These are phyloP conservation scores for Aleadryas rufinucha DNA, from an alignment of 2,113 vertebrate species.

Conservation along the genomic window DNA sequence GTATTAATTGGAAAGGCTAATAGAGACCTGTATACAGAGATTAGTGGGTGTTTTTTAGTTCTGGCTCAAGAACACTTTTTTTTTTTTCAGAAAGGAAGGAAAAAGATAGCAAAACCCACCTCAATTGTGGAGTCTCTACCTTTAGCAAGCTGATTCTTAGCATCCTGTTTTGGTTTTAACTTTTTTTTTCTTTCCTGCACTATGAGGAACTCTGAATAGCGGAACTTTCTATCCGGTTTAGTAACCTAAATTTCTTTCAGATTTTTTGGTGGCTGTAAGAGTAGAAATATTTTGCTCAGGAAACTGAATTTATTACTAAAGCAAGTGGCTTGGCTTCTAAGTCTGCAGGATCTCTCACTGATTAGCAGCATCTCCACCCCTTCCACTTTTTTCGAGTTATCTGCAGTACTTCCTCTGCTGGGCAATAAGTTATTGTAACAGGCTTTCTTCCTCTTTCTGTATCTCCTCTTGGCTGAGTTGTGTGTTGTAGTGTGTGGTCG, in stretches of 20 bases:
- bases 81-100: neutral
- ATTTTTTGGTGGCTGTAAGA: neutral
- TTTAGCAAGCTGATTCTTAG: constrained; percentile 22
- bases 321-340: neutral
- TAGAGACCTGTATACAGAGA: neutral
- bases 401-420: constrained; percentile 44
- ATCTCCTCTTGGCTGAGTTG: neutral
- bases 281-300: neutral
- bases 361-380: neutral
- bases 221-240: neutral
- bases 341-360: neutral
- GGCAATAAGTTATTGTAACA: neutral
- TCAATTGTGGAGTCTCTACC: neutral
- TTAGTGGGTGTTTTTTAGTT: neutral
- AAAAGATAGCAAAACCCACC: neutral
- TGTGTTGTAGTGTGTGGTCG: neutral
- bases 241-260: neutral
- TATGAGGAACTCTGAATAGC: constrained; percentile 52
- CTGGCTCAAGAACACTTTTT: neutral
- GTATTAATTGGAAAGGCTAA: neutral
- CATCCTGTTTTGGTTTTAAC: constrained; percentile 54
- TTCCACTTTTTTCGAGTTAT: constrained; percentile 5
- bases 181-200: constrained; percentile 6
- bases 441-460: constrained; percentile 30
- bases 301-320: neutral